phyloP scores from a whole-genome alignment of 1,140 invertebrate species.

The Drosophila rufa region DNA sequence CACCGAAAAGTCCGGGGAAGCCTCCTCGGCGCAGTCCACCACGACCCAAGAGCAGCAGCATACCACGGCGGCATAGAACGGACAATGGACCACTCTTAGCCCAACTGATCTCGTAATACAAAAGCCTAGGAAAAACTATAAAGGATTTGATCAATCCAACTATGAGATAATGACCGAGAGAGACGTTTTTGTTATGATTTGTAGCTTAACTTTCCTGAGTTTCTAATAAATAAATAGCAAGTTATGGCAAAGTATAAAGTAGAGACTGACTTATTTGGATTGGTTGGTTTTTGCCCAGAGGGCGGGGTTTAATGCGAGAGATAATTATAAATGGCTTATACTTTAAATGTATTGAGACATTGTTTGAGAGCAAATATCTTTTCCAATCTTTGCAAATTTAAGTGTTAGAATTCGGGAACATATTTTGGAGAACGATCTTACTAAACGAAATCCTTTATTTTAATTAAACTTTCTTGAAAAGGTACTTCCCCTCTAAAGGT shows the following conservation, averaged over 20 bases:
- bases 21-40: slow-evolving; percentile 71
- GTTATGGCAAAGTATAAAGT: slow-evolving; percentile 41
- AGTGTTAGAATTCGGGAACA: too few species aligned
- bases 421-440: too few species aligned
- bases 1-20: slow-evolving; percentile 86
- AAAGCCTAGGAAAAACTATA: slow-evolving; percentile 20
- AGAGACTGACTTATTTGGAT: not conserved
- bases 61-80: slow-evolving; percentile 59
- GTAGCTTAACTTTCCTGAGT: slow-evolving; percentile 31
- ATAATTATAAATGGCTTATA: too few species aligned
- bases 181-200: slow-evolving; percentile 38
- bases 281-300: not conserved
- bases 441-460: too few species aligned
- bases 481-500: too few species aligned
- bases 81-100: slow-evolving; percentile 8
- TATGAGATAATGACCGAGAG: not conserved
- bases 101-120: slow-evolving; percentile 22
- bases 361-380: too few species aligned
- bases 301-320: not conserved
- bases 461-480: too few species aligned
- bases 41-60: slow-evolving; percentile 79
- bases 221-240: slow-evolving; percentile 37
- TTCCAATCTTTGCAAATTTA: too few species aligned
- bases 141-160: slow-evolving; percentile 8
- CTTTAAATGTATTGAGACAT: too few species aligned